Conservation (phyloP, 2,797 vertebrate genomes). For the Bucorvus abyssinicus region DNA sequence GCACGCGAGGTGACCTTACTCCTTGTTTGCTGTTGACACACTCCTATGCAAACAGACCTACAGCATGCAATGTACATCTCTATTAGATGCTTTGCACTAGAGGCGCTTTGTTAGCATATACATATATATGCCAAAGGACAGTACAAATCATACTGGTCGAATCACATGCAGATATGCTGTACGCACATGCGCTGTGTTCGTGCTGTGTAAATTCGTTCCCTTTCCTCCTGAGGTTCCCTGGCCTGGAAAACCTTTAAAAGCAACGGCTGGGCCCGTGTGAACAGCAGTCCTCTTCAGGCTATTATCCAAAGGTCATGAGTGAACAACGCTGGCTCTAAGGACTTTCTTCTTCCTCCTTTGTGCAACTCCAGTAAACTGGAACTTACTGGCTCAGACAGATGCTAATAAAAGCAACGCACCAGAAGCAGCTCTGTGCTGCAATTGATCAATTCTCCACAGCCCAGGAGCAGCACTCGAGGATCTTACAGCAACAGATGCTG, state of each 20-base stretch:
- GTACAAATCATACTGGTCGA: not conserved
- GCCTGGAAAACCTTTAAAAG: not conserved
- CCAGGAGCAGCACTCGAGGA: not conserved
- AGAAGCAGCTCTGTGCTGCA: not conserved
- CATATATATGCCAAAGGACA: rapidly evolving
- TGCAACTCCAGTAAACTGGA: not conserved
- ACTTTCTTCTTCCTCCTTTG: not conserved
- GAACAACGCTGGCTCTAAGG: not conserved
- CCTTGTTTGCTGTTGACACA: not conserved
- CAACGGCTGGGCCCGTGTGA: not conserved
- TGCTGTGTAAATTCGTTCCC: not conserved
- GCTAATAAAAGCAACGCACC: not conserved
- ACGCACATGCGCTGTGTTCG: not conserved
- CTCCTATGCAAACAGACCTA: not conserved
- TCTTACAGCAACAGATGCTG: not conserved
- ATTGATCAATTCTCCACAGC: not conserved
- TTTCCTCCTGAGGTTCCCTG: not conserved
- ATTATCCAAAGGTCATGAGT: not conserved
- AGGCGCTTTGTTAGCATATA: not conserved
- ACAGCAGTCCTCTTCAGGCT: not conserved
- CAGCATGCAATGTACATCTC: rapidly evolving
- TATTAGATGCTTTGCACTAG: not conserved
- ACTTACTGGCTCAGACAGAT: not conserved
- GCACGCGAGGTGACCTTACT: rapidly evolving
- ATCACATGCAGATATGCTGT: not conserved